Percentiles rank a stretch among this genome's conserved stretches.
Conservation (phyloP, 2,113 vertebrate genomes). For the Catharus fuscescens region DNA sequence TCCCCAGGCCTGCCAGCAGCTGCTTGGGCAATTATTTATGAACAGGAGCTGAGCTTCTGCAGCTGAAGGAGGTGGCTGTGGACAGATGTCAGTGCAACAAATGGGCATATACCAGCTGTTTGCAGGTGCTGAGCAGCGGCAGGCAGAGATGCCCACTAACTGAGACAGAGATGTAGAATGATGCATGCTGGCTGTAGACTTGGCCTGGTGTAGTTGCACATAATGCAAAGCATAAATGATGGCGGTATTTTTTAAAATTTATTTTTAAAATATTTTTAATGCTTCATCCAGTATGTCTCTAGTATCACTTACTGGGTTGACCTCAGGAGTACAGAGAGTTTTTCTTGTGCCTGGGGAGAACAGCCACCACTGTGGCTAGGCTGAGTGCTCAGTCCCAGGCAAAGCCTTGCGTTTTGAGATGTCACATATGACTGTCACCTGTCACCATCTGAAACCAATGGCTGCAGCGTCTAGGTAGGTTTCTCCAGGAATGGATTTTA, state of each 20-base stretch:
- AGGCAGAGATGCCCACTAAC: background rate
- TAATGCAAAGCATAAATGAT: background rate
- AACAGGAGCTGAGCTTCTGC: background rate
- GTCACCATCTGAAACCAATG: background rate
- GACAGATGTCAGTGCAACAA: slow-evolving; percentile 11
- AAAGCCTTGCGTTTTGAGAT: background rate
- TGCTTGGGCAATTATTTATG: background rate
- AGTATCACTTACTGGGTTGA: background rate
- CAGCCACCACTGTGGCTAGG: background rate
- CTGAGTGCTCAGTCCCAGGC: background rate
- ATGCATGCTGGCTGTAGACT: background rate
- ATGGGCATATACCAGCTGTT: background rate
- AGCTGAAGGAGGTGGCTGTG: background rate
- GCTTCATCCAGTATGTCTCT: background rate
- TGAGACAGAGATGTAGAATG: background rate
- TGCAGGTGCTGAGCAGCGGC: background rate
- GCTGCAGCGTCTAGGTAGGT: background rate
- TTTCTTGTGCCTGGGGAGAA: background rate
- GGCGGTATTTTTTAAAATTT: background rate
- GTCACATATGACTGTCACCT: background rate
- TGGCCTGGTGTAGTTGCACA: background rate
- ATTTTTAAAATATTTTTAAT: background rate
- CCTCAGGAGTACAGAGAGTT: background rate
- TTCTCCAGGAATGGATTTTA: background rate
- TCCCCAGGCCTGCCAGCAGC: background rate